These are phyloP conservation scores for Nephrocerus scutellatus DNA, from an alignment of 2,888 invertebrate genomes.

Conservation along the genomic window DNA sequence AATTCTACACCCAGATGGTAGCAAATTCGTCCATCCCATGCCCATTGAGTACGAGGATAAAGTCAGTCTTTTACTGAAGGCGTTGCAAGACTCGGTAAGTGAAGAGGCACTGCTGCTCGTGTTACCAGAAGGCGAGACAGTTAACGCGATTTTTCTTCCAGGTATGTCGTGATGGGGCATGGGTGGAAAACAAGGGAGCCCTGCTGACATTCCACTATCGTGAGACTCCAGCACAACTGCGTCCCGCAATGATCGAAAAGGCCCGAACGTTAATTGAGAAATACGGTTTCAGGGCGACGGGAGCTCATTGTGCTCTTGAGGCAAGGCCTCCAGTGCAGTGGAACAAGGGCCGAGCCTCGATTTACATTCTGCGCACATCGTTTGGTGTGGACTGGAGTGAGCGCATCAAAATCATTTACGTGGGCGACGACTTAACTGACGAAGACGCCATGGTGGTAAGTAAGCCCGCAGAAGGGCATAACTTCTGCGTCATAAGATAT, in stretches of 20 bases:
- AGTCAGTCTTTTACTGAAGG: constrained; percentile 67
- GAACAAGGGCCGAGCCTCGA: constrained; percentile 84
- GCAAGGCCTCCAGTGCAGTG: constrained; percentile 85
- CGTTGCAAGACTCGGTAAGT: constrained; percentile 69
- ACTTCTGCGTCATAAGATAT: neutral
- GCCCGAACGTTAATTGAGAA: constrained; percentile 66
- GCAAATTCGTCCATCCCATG: constrained; percentile 86
- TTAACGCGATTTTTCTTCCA: constrained; percentile 30
- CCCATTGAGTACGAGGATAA: constrained; percentile 76
- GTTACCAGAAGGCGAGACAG: constrained; percentile 4
- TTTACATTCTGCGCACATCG: constrained; percentile 81
- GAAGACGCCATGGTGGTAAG: constrained; percentile 83
- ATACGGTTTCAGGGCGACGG: constrained; percentile 70
- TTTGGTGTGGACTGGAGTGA: constrained; percentile 91
- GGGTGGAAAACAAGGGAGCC: constrained; percentile 88
- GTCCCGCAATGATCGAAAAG: constrained; percentile 62
- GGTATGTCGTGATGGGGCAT: constrained; percentile 81
- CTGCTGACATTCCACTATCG: constrained; percentile 81
- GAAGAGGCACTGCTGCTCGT: neutral
- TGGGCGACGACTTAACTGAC: constrained; percentile 81
- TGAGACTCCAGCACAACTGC: constrained; percentile 66
- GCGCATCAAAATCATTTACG: constrained; percentile 80
- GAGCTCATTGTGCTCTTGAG: constrained; percentile 82
- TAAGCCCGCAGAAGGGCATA: constrained; percentile 8
- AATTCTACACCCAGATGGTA: constrained; percentile 83